phyloP scores from a whole-genome alignment of 2,888 invertebrate species.

The Aphrophora alni region DNA sequence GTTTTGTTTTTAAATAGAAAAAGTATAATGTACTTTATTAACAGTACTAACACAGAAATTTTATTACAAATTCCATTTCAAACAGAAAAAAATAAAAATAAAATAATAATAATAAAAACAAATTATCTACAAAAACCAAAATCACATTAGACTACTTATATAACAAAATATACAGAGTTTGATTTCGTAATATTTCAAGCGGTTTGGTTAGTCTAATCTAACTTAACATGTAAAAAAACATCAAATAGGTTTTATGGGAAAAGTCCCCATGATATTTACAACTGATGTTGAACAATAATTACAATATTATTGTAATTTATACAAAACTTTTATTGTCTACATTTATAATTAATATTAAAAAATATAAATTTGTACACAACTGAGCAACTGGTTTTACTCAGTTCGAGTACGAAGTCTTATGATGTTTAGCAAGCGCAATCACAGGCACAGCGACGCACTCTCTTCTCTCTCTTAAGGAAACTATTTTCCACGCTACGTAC shows the following conservation, averaged over 20 bases:
- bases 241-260: background rate
- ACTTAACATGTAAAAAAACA: background rate
- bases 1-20: background rate
- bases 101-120: background rate
- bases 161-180: background rate
- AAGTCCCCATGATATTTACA: background rate
- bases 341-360: background rate
- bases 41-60: slow-evolving; percentile 26
- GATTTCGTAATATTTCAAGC: background rate
- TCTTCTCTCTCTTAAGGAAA: slow-evolving; percentile 65
- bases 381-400: background rate
- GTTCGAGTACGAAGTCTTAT: background rate
- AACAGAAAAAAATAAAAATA: slow-evolving; percentile 23
- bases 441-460: slow-evolving; percentile 77
- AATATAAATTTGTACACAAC: background rate
- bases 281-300: background rate
- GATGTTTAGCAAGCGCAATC: slow-evolving; percentile 63
- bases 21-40: background rate
- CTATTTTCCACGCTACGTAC: slow-evolving; percentile 67
- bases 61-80: slow-evolving; percentile 34
- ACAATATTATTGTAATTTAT: background rate
- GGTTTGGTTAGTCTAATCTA: background rate
- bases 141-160: background rate
- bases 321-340: background rate
- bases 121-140: background rate